phyloP scores from a whole-genome alignment of 2,888 invertebrate species.

The Chloromyia formosa region DNA sequence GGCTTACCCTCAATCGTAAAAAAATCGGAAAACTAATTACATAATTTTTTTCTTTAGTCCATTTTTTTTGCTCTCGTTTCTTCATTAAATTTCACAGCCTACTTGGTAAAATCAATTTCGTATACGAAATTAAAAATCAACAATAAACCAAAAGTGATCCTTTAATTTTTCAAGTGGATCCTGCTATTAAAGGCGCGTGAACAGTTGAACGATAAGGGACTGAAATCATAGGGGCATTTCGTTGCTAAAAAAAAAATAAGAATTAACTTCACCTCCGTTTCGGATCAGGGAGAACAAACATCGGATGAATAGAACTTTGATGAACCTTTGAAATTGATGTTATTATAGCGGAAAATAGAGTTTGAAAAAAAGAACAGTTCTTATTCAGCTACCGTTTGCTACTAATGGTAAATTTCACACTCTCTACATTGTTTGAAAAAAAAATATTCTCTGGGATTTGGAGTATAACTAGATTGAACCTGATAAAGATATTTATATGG shows the following conservation, averaged over 20 bases:
- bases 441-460: too few species aligned
- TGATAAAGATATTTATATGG: too few species aligned
- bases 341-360: too few species aligned
- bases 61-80: background rate
- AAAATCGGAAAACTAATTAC: background rate
- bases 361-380: too few species aligned
- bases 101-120: conserved; percentile 10
- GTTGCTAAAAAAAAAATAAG: too few species aligned
- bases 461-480: too few species aligned
- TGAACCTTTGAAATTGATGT: background rate
- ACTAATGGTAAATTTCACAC: too few species aligned
- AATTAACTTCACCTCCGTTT: background rate
- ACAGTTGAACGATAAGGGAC: background rate
- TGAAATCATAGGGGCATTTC: background rate
- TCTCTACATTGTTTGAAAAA: too few species aligned
- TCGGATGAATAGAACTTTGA: background rate
- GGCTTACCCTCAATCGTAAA: background rate
- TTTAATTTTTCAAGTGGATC: conserved; percentile 5
- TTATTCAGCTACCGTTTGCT: too few species aligned
- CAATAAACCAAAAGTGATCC: conserved; percentile 9
- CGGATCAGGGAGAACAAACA: background rate
- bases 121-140: conserved; percentile 29
- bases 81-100: background rate
- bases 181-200: background rate
- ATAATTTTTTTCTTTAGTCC: background rate